Base-by-base conservation (phyloP, 2,113 vertebrate species). In the Ursus arctos region DNA sequence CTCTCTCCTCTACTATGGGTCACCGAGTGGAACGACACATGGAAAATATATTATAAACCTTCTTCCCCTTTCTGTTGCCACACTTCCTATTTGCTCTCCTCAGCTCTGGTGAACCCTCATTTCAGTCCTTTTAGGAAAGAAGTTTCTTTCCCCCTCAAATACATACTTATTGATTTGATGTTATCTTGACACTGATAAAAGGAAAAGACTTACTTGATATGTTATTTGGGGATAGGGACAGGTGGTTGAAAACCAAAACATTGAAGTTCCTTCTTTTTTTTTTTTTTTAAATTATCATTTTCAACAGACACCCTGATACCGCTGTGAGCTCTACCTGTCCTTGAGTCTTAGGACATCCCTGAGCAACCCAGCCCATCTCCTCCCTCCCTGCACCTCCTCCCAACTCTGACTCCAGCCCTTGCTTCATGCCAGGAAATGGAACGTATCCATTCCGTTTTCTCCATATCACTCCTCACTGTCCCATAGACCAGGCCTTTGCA, bases 291-390 rank as follows among this genome's bases (percentile, higher is more conserved):
- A 82, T 49, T 40, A 49, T 65, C 15, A 24, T 51, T 79, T 91
- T 87, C 36, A 31, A 10, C 51, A 57, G 14, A 31, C 2, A 19
- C 36, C 21, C 59, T 79, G 67, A 12, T 53, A 26, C n/a, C 26
- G 28, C 28, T 12, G 61, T 79, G 47, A 88, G 8, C 14, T 55
- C 40, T 51, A 11, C 43, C 16, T 74, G 69, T 36, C 4, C 82
- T 49, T 69, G 79, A 79, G 67, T 72, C 51, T 67, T 47, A 14
- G 13, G 26, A 33, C 22, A 28, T 40, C 22, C 3, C 6, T 87
- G 57, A n/a, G 24, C 15, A 22, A 9, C 13, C 7, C 1, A 4
- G 0, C 1, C 19, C 13, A n/a, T 12, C 3, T 4, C 6, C 40
- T 31, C 43, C 14, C 53, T 24, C 6, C n/a, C 15, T 4, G 33